Percentiles rank a stretch among this genome's conserved stretches.
Conservation (phyloP, 2,797 vertebrate species). For the Iguana delicatissima region DNA sequence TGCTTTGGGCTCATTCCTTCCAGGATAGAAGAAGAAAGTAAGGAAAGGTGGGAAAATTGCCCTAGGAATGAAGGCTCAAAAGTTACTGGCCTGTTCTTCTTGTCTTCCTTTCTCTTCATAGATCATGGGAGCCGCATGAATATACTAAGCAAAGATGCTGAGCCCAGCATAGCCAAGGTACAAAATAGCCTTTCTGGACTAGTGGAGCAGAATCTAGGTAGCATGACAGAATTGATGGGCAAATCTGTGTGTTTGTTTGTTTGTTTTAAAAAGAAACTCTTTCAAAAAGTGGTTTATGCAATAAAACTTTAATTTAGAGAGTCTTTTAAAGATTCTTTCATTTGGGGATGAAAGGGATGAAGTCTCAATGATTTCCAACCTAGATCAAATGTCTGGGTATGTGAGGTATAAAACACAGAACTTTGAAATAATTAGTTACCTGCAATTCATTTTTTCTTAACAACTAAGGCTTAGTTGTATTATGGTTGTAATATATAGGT, state of each 20-base stretch:
- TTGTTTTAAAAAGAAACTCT: background rate
- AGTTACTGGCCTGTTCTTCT: background rate
- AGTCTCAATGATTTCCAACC: background rate
- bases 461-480: background rate
- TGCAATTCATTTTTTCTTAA: background rate
- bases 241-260: background rate
- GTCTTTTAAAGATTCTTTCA: background rate
- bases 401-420: too few relatives aligned
- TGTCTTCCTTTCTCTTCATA: background rate
- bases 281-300: background rate
- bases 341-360: background rate
- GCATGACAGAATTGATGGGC: background rate
- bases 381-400: too few relatives aligned
- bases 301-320: background rate
- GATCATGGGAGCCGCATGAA: background rate
- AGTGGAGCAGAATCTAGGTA: background rate
- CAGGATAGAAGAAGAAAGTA: background rate
- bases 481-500: too few relatives aligned
- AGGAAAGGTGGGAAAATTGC: background rate
- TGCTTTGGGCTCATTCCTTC: background rate
- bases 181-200: background rate
- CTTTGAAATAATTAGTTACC: background rate
- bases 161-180: constrained; percentile 26
- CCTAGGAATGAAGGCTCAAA: background rate
- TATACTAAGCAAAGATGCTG: background rate